Conservation (phyloP, 2,113 vertebrate species). For the Clupea harengus region DNA sequence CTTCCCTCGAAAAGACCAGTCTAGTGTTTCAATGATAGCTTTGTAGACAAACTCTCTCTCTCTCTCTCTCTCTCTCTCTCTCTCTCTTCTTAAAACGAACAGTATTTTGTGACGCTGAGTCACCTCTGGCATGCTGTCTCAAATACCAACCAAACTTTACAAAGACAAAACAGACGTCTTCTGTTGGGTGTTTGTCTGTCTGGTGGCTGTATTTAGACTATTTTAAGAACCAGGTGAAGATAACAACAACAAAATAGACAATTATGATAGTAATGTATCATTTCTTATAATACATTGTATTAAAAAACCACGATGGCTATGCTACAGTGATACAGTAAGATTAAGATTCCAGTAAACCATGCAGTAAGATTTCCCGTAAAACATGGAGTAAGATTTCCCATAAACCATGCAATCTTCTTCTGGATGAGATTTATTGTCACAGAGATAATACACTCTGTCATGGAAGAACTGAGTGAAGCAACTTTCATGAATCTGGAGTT, state of each 20-base stretch:
- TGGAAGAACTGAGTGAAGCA: neutral
- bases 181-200: neutral
- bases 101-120: neutral
- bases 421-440: neutral
- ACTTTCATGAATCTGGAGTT: neutral
- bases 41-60: neutral
- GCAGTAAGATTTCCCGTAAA: no score
- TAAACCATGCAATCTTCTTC: no score
- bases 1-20: neutral
- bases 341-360: no score
- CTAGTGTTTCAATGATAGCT: neutral
- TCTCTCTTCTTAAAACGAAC: neutral
- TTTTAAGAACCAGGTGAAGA: no score
- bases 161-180: neutral
- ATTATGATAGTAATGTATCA: no score
- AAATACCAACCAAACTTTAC: neutral
- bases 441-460: neutral
- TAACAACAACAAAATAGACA: no score
- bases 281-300: no score
- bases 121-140: neutral
- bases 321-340: no score
- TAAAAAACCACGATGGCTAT: no score
- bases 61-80: neutral
- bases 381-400: no score
- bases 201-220: neutral